These are phyloP conservation scores for Dryadula phaetusa DNA, from an alignment of 2,888 invertebrate species.

Conservation along the genomic window DNA sequence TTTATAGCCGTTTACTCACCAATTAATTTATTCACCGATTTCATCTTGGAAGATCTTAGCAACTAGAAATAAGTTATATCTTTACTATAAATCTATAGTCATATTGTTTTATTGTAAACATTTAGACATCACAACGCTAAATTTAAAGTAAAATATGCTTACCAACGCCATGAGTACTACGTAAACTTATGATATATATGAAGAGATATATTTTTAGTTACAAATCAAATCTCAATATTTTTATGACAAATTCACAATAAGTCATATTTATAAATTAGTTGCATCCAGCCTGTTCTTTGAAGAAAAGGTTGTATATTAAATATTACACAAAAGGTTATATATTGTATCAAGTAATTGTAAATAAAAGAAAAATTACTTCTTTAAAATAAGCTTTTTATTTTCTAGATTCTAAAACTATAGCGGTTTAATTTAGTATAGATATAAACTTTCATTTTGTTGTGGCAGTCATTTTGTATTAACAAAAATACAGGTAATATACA, in stretches of 20 bases:
- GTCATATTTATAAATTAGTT: not conserved
- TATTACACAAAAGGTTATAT: too few relatives aligned
- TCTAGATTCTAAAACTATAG: too few relatives aligned
- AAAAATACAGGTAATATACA: too few relatives aligned
- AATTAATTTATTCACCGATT: not conserved
- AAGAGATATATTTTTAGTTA: not conserved
- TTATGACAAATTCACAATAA: not conserved
- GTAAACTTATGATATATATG: not conserved
- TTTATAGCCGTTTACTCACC: not conserved
- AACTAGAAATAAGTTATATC: not conserved
- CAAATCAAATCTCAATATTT: not conserved
- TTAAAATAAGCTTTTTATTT: too few relatives aligned
- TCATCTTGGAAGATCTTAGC: not conserved
- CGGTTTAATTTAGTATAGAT: too few relatives aligned
- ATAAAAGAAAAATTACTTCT: too few relatives aligned
- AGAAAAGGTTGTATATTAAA: too few relatives aligned
- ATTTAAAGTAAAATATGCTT: not conserved
- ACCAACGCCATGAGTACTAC: constrained; percentile 8
- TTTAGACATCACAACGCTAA: not conserved
- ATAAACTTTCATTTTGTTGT: too few relatives aligned
- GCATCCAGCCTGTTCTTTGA: not conserved
- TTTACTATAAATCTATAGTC: not conserved
- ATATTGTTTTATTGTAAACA: not conserved
- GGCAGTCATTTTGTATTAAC: too few relatives aligned
- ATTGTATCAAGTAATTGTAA: too few relatives aligned